phyloP scores from a whole-genome alignment of 2,888 invertebrate genomes.

The Tetheella fluctuosa region DNA sequence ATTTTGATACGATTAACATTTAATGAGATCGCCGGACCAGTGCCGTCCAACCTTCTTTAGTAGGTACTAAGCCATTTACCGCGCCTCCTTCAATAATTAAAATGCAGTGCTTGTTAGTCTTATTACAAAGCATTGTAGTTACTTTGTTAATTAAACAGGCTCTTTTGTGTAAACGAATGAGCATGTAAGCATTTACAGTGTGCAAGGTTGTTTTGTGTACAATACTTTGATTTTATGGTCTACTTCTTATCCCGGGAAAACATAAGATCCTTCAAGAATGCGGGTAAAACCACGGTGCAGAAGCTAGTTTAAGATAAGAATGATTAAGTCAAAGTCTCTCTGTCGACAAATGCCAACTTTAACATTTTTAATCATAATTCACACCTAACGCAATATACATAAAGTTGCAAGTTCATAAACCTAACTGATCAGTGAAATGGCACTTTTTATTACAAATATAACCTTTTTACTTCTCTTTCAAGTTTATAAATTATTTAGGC shows the following conservation, averaged over 20 bases:
- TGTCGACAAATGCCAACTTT: too few relatives aligned
- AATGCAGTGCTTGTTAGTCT: conserved; percentile 39
- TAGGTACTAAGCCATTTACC: conserved; percentile 21
- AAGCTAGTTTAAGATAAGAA: too few relatives aligned
- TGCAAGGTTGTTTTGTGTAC: conserved; percentile 4
- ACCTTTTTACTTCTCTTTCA: not conserved
- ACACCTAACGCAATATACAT: not conserved
- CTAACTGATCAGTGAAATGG: not conserved
- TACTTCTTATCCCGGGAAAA: too few relatives aligned
- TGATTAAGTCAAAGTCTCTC: too few relatives aligned
- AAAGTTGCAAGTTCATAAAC: not conserved
- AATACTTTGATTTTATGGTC: not conserved
- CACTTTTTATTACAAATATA: conserved; percentile 5
- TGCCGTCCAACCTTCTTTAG: conserved; percentile 16
- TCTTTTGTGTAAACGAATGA: conserved; percentile 30
- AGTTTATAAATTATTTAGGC: conserved; percentile 13
- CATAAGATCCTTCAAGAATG: too few relatives aligned
- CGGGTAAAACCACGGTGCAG: too few relatives aligned
- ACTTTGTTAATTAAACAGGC: conserved; percentile 41
- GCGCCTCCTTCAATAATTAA: conserved; percentile 41
- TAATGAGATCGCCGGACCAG: conserved; percentile 18
- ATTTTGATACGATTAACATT: conserved; percentile 22
- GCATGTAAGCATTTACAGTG: conserved; percentile 17
- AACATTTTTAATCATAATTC: not conserved
- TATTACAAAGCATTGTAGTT: conserved; percentile 48